Percentiles rank a stretch among this genome's conserved stretches.
Conservation (phyloP, 53 echinoderm and acorn worm species). For the Temnopleurus reevesii region DNA sequence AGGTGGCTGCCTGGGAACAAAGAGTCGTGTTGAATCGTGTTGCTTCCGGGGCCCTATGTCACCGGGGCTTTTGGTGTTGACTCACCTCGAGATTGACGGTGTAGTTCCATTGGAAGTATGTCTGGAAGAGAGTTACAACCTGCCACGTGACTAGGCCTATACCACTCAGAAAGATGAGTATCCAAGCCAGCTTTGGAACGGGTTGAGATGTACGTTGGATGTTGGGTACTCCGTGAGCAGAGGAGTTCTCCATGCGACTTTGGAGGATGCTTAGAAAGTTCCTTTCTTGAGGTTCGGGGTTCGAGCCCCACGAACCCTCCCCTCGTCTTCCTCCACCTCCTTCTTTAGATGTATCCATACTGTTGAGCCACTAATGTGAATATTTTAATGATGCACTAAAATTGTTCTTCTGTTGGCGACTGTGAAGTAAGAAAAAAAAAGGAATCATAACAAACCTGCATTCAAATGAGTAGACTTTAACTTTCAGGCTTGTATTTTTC, state of each 20-base stretch:
- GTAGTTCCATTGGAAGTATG: conserved; percentile 57
- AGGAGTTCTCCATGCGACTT: conserved; percentile 36
- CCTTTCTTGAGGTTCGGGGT: not conserved
- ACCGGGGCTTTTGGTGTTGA: no score
- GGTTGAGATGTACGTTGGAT: conserved; percentile 63
- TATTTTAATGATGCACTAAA: no score
- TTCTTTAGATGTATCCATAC: not conserved
- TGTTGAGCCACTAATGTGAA: no score
- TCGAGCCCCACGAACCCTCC: not conserved
- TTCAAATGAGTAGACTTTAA: no score
- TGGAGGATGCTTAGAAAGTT: not conserved
- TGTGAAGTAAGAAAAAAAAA: no score
- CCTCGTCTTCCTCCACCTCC: not conserved
- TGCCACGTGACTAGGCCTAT: conserved; percentile 51
- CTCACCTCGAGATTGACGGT: conserved; percentile 64
- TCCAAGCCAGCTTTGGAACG: conserved; percentile 55
- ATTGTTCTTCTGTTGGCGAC: no score
- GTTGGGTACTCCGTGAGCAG: conserved; percentile 83
- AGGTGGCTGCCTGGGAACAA: no score
- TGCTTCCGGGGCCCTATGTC: no score
- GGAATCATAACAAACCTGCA: no score
- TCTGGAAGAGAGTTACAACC: conserved; percentile 29
- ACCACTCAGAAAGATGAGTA: conserved; percentile 48
- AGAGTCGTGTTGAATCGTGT: no score
- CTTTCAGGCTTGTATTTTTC: no score